Evolutionary conservation across 2,888 invertebrate species (phyloP), one percentile per base, ranked within the genome.

Genomic region (Ophonus ardosiacus): DNA sequence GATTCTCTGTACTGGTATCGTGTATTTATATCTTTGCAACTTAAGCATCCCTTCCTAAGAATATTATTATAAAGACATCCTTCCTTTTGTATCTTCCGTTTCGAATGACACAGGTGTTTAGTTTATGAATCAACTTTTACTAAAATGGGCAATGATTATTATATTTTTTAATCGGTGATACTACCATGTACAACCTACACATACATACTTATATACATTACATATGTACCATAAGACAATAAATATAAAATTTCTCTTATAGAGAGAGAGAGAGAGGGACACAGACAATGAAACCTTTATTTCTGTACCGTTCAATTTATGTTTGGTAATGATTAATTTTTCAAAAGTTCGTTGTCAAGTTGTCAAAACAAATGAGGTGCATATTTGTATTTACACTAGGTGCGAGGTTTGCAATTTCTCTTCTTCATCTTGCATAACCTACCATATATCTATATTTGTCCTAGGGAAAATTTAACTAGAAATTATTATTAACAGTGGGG

Each of bases 391-490:
- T 68, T 68, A 81, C 68, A 51, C 51, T 63, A 81, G 68, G 82
- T 71, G 40, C 71, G 57, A 82, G 63, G 59, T 82, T 82, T 74
- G 82, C 74, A 82, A 74, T 82, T 82, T 82, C 82, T 82, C 82
- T 74, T 82, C 74, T 74, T 82, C 59, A 38, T 82, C 82, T 82
- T 82, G 74, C 74, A 82, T 82, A 82, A 82, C 51, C 21, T 71
- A 40, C 51, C 82, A 71, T 82, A 74, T 18, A 57, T 74, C 56
- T 82, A 24, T 78, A 63, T 82, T 82, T 82, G 57, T 82, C 71
- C 31, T 74, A 82, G 82, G 82, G 82, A 82, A 82, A 82, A 82
- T 82, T 82, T 74, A 82, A 82, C 74, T 57, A 82, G 82, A 82
- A 71, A 74, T 71, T 59, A 81, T 71, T 71, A 57, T 82, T 38